Evolutionary conservation across 2,113 vertebrate genomes (phyloP), one percentile per base, ranked within the genome.

Genomic region (Nicator chloris): DNA sequence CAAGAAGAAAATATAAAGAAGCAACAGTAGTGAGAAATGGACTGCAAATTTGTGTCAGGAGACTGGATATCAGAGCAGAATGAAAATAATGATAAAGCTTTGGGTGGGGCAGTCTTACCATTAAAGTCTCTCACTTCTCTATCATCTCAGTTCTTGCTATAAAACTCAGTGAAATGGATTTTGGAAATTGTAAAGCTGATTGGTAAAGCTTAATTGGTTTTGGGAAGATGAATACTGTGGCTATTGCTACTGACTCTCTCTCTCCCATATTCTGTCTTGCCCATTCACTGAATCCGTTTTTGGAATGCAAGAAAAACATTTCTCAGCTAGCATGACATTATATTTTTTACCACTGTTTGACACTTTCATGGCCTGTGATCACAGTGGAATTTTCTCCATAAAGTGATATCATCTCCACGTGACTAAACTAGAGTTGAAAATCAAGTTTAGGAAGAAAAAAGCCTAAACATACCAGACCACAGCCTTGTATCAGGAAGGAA

Each of bases 111-210:
- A 75, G n/a, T 73, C 35, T 79, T 77, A 69, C 70, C 63, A 61
- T 93, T 93, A 91, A 86, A 83, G 42, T 83, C 15, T 75, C 44
- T 93, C 28, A 27, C 93, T 95, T 86, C 61, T 90, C 77, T 95
- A 88, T 95, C 73, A 81, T 92, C 79, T 96, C 88, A 95, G 49
- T 28, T 88, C 33, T 61, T 93, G 54, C 84, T 96, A 93, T 92
- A 94, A 97, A 96, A 93, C 53, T 35, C 53, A 94, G 39, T 82
- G 80, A 97, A 95, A 97, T 27, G n/a, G 78, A 96, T 95, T 86
- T 80, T 57, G 19, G 92, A 95, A 97, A 96, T 70, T 96, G 79
- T 82, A 89, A 95, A 97, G 60, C 19, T 37, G 24, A 88, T 94
- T 96, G 82, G 6, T 28, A 37, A 70, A 63, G 6, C 35, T 91